Percentiles rank a stretch among this genome's conserved stretches.
phyloP scores from a whole-genome alignment of 2,113 vertebrate genomes.

The Eudyptes chrysolophus region DNA sequence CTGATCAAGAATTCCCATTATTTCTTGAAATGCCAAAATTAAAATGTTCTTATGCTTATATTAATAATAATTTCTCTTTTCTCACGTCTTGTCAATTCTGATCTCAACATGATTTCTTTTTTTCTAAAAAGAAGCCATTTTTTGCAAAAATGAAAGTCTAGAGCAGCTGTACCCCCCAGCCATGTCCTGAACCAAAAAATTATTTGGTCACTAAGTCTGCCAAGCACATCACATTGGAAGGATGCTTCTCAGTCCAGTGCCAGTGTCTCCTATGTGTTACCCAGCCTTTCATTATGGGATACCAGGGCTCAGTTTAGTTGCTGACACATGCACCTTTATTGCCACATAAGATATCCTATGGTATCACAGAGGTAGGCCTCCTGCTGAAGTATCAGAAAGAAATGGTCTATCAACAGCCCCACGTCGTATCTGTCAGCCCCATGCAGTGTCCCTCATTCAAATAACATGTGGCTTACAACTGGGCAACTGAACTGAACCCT shows the following conservation, averaged over 20 bases:
- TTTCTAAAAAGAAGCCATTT: neutral
- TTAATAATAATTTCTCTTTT: constrained; percentile 36
- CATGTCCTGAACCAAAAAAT: neutral
- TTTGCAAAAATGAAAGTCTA: neutral
- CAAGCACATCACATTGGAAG: neutral
- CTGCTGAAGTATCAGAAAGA: neutral
- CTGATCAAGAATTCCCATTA: constrained; percentile 37
- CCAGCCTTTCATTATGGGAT: neutral
- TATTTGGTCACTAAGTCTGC: neutral
- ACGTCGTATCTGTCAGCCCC: rapidly evolving
- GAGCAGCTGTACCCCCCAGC: neutral
- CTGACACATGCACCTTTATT: neutral
- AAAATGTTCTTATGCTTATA: neutral
- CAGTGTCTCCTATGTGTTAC: neutral
- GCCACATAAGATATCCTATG: neutral
- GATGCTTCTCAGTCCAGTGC: neutral
- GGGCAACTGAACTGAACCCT: neutral
- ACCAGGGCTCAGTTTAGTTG: neutral
- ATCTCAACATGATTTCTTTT: neutral
- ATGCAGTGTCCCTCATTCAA: rapidly evolving
- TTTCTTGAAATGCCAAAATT: constrained; percentile 40
- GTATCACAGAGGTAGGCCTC: neutral
- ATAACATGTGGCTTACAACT: rapidly evolving
- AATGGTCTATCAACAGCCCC: neutral
- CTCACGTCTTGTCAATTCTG: constrained; percentile 7